These are phyloP conservation scores for Seira musarum DNA, from an alignment of 2,888 invertebrate genomes.

Conservation along the genomic window DNA sequence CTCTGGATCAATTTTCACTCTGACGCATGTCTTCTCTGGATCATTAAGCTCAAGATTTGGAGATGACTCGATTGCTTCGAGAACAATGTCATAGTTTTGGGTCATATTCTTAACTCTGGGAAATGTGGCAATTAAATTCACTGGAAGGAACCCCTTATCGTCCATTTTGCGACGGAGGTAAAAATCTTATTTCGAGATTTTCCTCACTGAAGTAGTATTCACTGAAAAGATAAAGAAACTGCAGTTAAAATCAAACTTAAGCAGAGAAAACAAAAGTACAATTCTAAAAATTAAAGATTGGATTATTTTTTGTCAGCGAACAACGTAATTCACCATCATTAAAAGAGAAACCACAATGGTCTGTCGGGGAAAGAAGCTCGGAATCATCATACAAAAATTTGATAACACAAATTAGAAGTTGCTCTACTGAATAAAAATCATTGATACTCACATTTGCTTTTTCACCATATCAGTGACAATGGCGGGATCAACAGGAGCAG, in stretches of 20 bases:
- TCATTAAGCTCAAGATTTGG: conserved; percentile 58
- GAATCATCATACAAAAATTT: conserved; percentile 24
- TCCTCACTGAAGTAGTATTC: conserved; percentile 99
- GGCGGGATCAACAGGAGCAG: conserved; percentile 45
- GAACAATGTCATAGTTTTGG: conserved; percentile 62
- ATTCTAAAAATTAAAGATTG: too few relatives aligned
- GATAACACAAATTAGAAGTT: too few relatives aligned
- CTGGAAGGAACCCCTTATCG: conserved; percentile 88
- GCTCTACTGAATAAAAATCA: background rate
- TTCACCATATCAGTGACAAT: conserved; percentile 61
- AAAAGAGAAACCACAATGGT: background rate
- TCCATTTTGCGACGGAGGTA: conserved; percentile 84
- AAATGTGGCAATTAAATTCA: conserved; percentile 95
- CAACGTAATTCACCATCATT: background rate
- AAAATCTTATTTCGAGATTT: conserved; percentile 94
- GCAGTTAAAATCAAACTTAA: background rate
- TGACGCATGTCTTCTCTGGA: conserved; percentile 70
- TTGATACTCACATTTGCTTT: conserved; percentile 69
- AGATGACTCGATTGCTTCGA: conserved; percentile 63
- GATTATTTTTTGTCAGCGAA: background rate
- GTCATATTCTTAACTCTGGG: conserved; percentile 80
- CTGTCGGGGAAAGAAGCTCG: background rate
- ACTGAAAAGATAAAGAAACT: conserved; percentile 76
- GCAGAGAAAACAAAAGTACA: too few relatives aligned
- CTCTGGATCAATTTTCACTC: conserved; percentile 86